A percentile compares a stretch with the other conserved stretches of the same genome.
Conservation (phyloP, 2,113 vertebrate species). For the Ophiodon elongatus region DNA sequence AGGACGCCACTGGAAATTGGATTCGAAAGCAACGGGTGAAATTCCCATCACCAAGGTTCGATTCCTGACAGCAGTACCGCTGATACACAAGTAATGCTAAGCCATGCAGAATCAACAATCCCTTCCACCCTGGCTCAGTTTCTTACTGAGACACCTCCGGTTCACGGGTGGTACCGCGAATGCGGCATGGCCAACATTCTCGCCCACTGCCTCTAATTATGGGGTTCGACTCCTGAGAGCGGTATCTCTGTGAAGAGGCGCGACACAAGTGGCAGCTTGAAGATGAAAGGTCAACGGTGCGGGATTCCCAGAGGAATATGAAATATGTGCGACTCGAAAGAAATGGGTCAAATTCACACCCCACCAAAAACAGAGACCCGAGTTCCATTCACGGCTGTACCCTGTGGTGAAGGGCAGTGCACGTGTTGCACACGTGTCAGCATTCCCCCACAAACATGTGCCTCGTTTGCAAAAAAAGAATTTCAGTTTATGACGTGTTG, state of each 20-base stretch:
- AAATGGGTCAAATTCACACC: background rate
- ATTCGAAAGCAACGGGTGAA: background rate
- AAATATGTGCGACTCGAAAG: background rate
- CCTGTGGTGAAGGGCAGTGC: background rate
- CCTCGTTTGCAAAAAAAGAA: background rate
- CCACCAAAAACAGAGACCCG: background rate
- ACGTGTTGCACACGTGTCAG: background rate
- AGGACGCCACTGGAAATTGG: background rate
- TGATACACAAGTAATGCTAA: background rate
- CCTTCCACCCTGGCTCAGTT: background rate
- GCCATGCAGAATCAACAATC: background rate
- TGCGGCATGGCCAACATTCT: background rate
- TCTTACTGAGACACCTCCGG: background rate
- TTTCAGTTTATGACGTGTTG: background rate
- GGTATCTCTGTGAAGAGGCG: background rate
- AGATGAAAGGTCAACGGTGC: background rate
- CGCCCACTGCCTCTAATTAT: background rate
- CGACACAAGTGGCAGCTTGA: constrained; percentile 3
- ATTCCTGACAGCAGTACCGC: background rate
- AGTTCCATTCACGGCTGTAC: background rate
- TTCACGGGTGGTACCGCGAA: background rate
- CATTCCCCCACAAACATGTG: background rate
- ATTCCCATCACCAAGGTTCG: background rate
- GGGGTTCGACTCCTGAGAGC: background rate
- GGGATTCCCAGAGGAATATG: background rate